These are phyloP conservation scores for Pelmatolapia mariae DNA, from an alignment of 2,113 vertebrate species.

Conservation along the genomic window DNA sequence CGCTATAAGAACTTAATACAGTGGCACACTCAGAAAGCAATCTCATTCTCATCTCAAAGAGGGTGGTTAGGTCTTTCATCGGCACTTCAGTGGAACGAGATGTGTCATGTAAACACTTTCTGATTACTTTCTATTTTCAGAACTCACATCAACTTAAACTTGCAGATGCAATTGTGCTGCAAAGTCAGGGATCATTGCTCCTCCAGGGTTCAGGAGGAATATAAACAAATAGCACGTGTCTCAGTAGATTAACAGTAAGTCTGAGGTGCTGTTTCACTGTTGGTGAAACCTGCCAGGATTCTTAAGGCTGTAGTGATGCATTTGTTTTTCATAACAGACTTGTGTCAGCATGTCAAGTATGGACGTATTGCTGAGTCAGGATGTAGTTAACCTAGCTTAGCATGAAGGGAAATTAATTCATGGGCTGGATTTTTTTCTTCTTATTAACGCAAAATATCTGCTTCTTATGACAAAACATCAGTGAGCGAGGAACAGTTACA, in stretches of 20 bases:
- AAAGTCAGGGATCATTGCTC: neutral
- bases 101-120: neutral
- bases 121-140: neutral
- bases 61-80: neutral
- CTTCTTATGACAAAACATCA: neutral
- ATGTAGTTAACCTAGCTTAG: rapidly evolving
- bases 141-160: neutral
- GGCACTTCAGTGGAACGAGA: neutral
- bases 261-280: neutral
- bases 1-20: neutral
- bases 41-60: neutral
- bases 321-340: neutral
- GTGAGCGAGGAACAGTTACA: neutral
- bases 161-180: neutral
- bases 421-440: neutral
- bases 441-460: rapidly evolving
- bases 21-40: neutral
- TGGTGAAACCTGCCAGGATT: neutral
- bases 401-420: neutral
- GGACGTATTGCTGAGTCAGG: neutral
- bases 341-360: neutral
- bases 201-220: neutral
- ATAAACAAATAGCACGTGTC: neutral
- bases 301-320: neutral
- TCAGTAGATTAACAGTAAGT: neutral